Evolutionary conservation across 2,888 invertebrate genomes (phyloP).

Genomic region (Zaprionus bogoriensis): DNA sequence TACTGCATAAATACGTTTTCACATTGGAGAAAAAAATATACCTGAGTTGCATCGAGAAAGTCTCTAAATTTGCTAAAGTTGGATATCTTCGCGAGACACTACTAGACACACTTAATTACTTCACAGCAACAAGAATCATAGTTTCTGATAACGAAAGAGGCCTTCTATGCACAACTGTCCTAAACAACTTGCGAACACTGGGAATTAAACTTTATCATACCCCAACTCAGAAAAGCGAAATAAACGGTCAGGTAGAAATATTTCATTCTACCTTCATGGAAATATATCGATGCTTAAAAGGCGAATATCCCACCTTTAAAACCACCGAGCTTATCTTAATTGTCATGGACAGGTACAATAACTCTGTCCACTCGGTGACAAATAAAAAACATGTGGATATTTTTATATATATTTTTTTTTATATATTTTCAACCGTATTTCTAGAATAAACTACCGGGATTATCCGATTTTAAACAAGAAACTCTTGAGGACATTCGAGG

Average conservation of each 20-base stretch:
- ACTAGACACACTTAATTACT: no score
- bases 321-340: background rate
- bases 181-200: background rate
- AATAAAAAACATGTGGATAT: background rate
- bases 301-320: background rate
- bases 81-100: no score
- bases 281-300: background rate
- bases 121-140: no score
- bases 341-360: background rate
- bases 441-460: slow-evolving; percentile 3
- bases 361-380: background rate
- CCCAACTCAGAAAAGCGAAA: no score
- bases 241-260: background rate
- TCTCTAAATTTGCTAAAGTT: no score
- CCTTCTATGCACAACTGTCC: background rate
- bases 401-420: no score
- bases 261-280: slow-evolving; percentile 1
- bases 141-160: background rate
- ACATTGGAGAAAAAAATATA: background rate
- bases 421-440: background rate
- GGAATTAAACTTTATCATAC: background rate
- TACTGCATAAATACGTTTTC: background rate
- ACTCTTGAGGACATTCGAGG: background rate
- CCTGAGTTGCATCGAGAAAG: no score
- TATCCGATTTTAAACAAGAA: no score